Base-by-base conservation (phyloP, 2,797 vertebrate species). In the Gambelia wislizenii region DNA sequence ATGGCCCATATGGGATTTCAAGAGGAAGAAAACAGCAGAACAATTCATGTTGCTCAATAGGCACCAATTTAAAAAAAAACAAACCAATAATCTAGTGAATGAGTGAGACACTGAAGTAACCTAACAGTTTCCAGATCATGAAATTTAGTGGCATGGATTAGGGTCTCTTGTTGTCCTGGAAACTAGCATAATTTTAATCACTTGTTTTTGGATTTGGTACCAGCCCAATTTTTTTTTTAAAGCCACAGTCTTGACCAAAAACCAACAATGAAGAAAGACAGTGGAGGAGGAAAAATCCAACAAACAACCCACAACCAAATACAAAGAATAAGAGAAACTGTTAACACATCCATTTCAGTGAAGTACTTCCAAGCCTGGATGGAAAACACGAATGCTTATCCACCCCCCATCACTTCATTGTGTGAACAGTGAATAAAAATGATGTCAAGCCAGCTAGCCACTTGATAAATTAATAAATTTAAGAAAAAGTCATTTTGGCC, bases 41-140 rank as follows among this genome's bases (percentile, higher is more conserved):
- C 22, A 42, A 70, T 56, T 80, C 64, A 59, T 70, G 25, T 85
- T 56, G 30, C 33, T 56, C 36, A 64, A 47, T 59, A 83, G 42
- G 49, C 81, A 72, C 70, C 69, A 61, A 81, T 70, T 36, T n/a
- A 83, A 87, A 74, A 33, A 61, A 82, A 67, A 14, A n/a, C n/a
- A n/a, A n/a, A n/a, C n/a, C n/a, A n/a, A n/a, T n/a, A 85, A 61
- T 47, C 25, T 39, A 59, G 8, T 76, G 59, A 64, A n/a, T 76
- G 80, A 83, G 6, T 83, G 56, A 67, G 56, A 83, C 56, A 83
- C 4, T 75, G 6, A 59, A 84, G 42, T 0, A 1, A 67, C 0
- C 1, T 0, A 83, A 14, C 36, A n/a, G 52, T 1, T 83, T 67
- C 14, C 83, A 91, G 80, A 56, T 1, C 54, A 74, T 2, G 30